Evolutionary conservation across 2,113 vertebrate genomes (phyloP).

Genomic region (Pollimyrus isidori): DNA sequence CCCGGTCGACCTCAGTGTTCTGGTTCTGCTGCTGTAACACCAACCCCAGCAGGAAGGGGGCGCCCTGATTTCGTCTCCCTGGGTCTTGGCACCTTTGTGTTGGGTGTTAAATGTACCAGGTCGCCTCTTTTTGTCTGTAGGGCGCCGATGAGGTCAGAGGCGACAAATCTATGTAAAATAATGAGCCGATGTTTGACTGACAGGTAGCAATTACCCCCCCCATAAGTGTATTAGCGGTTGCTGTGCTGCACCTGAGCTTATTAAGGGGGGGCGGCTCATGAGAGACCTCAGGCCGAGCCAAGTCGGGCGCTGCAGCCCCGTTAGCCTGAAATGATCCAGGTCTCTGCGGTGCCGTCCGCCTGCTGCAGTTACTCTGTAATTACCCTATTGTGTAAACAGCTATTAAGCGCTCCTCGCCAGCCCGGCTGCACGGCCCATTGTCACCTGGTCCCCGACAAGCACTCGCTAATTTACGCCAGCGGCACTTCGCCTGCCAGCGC

Average conservation of each 20-base stretch:
- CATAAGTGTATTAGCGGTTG: neutral
- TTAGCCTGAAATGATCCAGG: neutral
- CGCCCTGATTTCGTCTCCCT: neutral
- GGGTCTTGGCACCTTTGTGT: neutral
- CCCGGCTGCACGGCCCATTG: conserved; percentile 29
- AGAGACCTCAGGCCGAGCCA: neutral
- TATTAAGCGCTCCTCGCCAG: conserved; percentile 35
- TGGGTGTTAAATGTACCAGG: neutral
- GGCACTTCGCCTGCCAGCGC: conserved; percentile 14
- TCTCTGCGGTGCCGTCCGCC: neutral
- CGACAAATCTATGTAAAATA: neutral
- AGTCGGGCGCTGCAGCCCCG: neutral
- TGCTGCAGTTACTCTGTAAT: conserved; percentile 41
- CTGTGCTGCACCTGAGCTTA: conserved; percentile 16
- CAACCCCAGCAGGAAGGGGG: neutral
- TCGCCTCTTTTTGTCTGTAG: neutral
- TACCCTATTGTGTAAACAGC: conserved; percentile 53
- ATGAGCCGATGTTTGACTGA: conserved; percentile 11
- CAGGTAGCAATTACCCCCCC: neutral
- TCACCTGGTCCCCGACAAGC: conserved; percentile 32
- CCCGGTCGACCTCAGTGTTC: neutral
- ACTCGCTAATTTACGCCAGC: conserved; percentile 26
- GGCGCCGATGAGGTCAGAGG: neutral
- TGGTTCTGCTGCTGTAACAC: neutral
- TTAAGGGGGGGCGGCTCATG: neutral